Conservation (phyloP, 2,113 vertebrate genomes). For the Bothrops jararaca region DNA sequence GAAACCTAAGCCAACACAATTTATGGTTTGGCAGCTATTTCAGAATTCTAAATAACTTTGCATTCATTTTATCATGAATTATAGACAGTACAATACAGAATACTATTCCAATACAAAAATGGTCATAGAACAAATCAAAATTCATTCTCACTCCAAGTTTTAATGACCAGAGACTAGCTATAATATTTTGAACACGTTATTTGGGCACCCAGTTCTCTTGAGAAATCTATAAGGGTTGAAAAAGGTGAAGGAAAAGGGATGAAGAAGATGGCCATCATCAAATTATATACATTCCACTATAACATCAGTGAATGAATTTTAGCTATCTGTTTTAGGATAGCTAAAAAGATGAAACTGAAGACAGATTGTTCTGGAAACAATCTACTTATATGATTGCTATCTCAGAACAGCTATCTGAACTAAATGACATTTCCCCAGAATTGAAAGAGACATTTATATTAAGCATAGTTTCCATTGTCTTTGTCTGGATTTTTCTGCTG, state of each 20-base stretch:
- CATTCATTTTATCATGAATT: neutral
- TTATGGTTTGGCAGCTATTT: neutral
- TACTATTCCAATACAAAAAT: neutral
- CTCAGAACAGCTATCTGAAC: neutral
- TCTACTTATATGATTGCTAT: neutral
- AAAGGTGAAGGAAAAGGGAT: neutral
- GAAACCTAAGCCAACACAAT: neutral
- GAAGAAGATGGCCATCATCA: neutral
- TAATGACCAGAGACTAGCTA: neutral
- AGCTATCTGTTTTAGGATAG: neutral
- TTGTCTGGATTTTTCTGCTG: neutral
- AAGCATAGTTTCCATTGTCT: neutral
- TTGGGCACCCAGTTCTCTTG: neutral
- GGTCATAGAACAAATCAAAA: neutral
- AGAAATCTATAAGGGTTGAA: neutral
- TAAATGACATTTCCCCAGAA: neutral
- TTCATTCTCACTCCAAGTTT: neutral
- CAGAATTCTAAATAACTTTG: neutral
- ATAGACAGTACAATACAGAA: neutral
- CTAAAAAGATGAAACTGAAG: neutral
- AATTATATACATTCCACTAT: neutral
- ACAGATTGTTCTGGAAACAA: neutral
- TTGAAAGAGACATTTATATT: slow-evolving; percentile 2
- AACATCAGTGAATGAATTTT: neutral
- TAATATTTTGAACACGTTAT: neutral